These are phyloP conservation scores for Liasis olivaceus DNA, from an alignment of 2,797 vertebrate species.

Conservation along the genomic window DNA sequence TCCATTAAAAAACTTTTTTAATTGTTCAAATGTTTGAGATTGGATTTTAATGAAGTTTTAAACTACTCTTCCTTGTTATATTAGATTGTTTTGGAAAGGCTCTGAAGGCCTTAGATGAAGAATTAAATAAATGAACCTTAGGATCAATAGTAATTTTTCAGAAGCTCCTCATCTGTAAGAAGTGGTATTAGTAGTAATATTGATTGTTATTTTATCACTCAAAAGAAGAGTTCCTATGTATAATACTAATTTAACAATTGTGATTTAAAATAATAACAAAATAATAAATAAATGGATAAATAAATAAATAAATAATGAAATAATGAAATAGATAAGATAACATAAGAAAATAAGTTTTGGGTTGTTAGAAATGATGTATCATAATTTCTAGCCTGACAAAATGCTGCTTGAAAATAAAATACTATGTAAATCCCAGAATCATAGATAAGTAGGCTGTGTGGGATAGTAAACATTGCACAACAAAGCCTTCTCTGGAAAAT, in stretches of 20 bases:
- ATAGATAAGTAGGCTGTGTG: neutral
- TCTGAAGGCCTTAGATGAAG: too few relatives aligned
- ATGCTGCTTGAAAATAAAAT: slow-evolving; percentile 12
- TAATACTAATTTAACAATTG: neutral
- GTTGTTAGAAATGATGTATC: neutral
- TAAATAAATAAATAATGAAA: neutral
- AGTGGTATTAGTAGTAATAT: too few relatives aligned
- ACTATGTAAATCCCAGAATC: neutral
- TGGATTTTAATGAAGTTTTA: neutral
- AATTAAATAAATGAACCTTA: too few relatives aligned
- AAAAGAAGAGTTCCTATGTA: too few relatives aligned
- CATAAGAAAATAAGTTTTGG: neutral
- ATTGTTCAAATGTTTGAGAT: neutral
- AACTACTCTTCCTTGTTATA: too few relatives aligned
- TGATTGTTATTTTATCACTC: too few relatives aligned
- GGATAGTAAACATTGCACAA: slow-evolving; percentile 8
- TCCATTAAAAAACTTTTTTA: neutral
- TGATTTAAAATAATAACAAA: neutral
- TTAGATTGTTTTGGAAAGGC: neutral
- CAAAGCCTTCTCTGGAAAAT: slow-evolving; percentile 5
- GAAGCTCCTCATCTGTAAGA: too few relatives aligned
- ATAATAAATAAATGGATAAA: neutral
- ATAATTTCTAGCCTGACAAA: neutral
- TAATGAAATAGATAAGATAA: neutral
- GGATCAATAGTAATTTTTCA: too few relatives aligned